Evolutionary conservation across 37 sponge, comb jelly and placozoan species (phyloP).

Genomic region (Theonella swinhoei): DNA sequence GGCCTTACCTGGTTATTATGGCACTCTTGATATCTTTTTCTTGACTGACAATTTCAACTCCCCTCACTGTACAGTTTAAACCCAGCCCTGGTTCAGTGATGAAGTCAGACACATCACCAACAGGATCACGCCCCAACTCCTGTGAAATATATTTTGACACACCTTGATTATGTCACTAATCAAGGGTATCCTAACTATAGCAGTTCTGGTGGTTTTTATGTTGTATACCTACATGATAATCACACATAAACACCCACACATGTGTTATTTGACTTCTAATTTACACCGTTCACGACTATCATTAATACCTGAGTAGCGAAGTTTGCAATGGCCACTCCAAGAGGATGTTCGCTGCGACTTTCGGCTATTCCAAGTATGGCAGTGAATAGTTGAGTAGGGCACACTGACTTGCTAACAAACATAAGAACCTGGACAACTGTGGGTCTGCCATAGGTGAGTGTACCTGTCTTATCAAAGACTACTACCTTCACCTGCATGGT

Average conservation of each 20-base stretch:
- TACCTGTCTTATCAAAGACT: constrained; percentile 90
- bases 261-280: not conserved
- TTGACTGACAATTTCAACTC: not conserved
- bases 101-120: constrained; percentile 52
- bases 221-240: not conserved
- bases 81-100: constrained; percentile 65
- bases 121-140: constrained; percentile 20
- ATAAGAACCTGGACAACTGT: constrained; percentile 35
- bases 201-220: not conserved
- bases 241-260: not conserved
- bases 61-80: constrained; percentile 36
- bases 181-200: not conserved
- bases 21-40: too few species aligned
- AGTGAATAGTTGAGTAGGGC: constrained; percentile 37
- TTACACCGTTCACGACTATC: not conserved
- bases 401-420: constrained; percentile 36
- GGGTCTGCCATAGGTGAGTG: constrained; percentile 77
- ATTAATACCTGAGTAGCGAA: constrained; percentile 35
- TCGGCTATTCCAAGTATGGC: constrained; percentile 70
- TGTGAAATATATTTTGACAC: not conserved
- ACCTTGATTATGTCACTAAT: not conserved
- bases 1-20: too few species aligned
- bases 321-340: constrained; percentile 65
- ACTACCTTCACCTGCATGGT: constrained; percentile 33
- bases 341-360: constrained; percentile 76